These are phyloP conservation scores for Hippocampus mohnikei DNA, from an alignment of 2,113 vertebrate genomes.

Conservation along the genomic window DNA sequence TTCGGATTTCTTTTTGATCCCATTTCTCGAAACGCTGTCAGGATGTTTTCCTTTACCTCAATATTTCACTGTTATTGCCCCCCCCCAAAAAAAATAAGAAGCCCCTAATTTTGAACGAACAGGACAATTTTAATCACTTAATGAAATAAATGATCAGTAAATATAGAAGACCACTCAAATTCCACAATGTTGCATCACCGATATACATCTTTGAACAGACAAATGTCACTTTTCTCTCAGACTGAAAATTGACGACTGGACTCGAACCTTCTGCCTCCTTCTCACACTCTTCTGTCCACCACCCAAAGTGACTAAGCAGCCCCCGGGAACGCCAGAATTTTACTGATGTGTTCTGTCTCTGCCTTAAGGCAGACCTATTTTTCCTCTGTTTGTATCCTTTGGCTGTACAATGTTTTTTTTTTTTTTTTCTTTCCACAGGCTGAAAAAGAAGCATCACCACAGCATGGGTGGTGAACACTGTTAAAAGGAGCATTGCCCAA, in stretches of 20 bases:
- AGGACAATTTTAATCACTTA: too few relatives aligned
- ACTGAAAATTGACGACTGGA: conserved; percentile 16
- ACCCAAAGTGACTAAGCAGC: conserved; percentile 12
- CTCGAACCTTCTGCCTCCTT: conserved; percentile 9
- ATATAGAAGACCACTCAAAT: conserved; percentile 4
- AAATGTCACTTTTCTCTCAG: conserved; percentile 8
- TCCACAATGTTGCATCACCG: background rate
- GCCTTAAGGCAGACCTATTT: conserved; percentile 1
- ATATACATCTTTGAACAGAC: conserved; percentile 7
- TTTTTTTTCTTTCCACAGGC: background rate
- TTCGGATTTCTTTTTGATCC: background rate
- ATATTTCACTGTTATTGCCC: background rate
- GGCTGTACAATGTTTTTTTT: conserved; percentile 1
- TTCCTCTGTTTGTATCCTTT: conserved; percentile 7
- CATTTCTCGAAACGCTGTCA: conserved; percentile 1
- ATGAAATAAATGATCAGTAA: background rate
- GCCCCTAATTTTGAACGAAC: too few relatives aligned
- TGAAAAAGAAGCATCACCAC: background rate
- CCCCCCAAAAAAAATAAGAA: background rate
- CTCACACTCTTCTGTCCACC: conserved; percentile 15
- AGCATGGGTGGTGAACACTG: background rate
- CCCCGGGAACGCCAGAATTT: conserved; percentile 10
- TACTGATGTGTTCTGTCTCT: background rate
- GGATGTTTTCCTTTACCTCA: too few relatives aligned
- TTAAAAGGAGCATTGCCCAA: background rate